Base-by-base conservation (phyloP, 1,140 invertebrate species). In the Trachelipus rathkii region DNA sequence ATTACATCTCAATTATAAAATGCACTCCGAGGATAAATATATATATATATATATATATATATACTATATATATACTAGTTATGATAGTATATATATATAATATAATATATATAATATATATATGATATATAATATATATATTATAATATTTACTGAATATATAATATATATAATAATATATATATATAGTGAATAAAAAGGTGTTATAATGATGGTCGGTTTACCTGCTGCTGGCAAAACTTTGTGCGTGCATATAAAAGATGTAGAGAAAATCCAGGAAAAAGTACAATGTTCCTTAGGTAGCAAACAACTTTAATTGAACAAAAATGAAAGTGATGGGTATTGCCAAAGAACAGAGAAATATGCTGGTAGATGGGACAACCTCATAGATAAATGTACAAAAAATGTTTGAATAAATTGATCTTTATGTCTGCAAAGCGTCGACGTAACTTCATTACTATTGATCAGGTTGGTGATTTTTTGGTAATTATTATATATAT, bases 211-310 rank as follows among this genome's bases (percentile, higher is more conserved):
- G 87, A 91, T 97, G 89, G 92, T 93, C 82, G 95, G 95, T 46
- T 86, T 98, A 81, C 95, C 95, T 15, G 93, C 91, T 69, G 87
- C 90, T 24, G 95, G 96, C 45, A 98, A 98, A 88, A 95, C 94
- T 4, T 87, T 89, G 79, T 98, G 95, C 95, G 92, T 91, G 7
- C 88, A 85, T 90, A 92, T 82, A n/a, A n/a, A n/a, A n/a, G n/a
- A n/a, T 84, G 88, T 10, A 84, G 86, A 8, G 87, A 89, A 46
- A 86, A 95, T 84, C 87, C 89, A 0, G 91, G 2, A 93, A 93
- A 85, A 88, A 90, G 77, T 97, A 92, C 86, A 94, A 92, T 85
- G 87, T 97, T n/a, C 67, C 86, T 98, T 77, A n/a, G 95, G 95
- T 71, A 93, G n/a, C 92, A 9, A 91, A 90, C 83, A 89, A 88